Conservation (phyloP, 1,140 invertebrate genomes). For the Hypothenemus hampei region DNA sequence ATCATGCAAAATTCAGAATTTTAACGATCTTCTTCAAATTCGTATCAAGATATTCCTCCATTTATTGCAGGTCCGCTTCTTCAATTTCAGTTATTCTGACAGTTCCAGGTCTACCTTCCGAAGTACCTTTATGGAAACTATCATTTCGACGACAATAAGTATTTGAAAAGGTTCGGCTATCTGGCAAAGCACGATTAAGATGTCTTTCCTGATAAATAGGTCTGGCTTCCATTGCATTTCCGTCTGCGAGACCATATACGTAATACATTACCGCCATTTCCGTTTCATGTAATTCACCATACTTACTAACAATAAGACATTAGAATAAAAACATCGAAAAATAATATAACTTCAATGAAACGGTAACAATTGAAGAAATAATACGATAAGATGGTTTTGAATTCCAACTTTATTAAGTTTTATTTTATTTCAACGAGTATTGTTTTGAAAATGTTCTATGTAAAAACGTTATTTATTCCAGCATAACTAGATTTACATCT, state of each 20-base stretch:
- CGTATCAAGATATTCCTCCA: no score
- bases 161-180: conserved; percentile 4
- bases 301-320: no score
- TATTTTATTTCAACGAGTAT: not conserved
- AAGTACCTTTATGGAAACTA: conserved; percentile 1
- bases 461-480: no score
- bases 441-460: no score
- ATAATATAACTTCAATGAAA: not conserved
- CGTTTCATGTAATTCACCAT: not conserved
- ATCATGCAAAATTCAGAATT: conserved; percentile 8
- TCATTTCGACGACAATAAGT: conserved; percentile 3
- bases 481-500: not conserved
- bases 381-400: no score
- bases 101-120: not conserved
- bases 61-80: conserved; percentile 17
- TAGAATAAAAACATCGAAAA: not conserved
- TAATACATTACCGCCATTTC: conserved; percentile 3
- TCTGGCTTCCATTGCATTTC: conserved; percentile 14
- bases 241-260: conserved; percentile 13
- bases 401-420: no score
- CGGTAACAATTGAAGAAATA: not conserved
- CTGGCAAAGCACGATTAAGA: conserved; percentile 13
- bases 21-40: conserved; percentile 11
- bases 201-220: conserved; percentile 13
- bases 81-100: conserved; percentile 13